Evolutionary conservation across 2,113 vertebrate species (phyloP), one percentile per base, ranked within the genome.

Genomic region (Calyptommatus sinebrachiatus): DNA sequence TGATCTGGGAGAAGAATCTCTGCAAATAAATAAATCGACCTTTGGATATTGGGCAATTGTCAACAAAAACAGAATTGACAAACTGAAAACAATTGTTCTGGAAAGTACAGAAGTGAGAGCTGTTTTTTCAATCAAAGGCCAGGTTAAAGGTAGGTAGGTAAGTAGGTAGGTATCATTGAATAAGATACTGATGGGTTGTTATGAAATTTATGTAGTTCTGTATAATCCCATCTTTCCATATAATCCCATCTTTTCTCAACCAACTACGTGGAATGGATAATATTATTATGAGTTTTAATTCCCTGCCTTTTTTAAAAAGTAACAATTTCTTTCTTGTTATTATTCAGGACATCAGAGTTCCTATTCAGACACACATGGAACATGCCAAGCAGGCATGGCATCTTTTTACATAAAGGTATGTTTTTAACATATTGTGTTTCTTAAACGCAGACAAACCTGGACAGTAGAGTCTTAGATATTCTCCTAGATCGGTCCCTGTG

Each of bases 301-400:
- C 21, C 41, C 72, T 29, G 29, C 60, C 79, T 89, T 73, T 89
- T 11, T 84, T 68, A 82, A 78, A 31, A 78, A 73, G 28, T 53
- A 48, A 57, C 26, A 1, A 20, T 85, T 73, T 50, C 85, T 7
- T 69, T 77, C 89, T 83, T 89, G 4, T 63, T 65, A 74, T 0
- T 90, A 90, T 83, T 66, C 86, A 97, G 97, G 96, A 93, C 48
- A 85, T 57, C 76, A 84, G 28, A 91, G 53, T 62, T 95, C 91
- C 72, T 95, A 94, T 88, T 95, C 94, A 88, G 95, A 96, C 84
- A 26, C 89, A 75, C 92, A 95, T 83, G 94, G 91, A 9, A 96
- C 96, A 0, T 97, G 97, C 90, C 97, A 97, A 91, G 96, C 93
- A 91, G 97, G 97, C 78, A 97, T 95, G 66, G 94, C 96, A 78